These are phyloP conservation scores for Alauda arvensis DNA, from an alignment of 2,797 vertebrate genomes.

Conservation along the genomic window DNA sequence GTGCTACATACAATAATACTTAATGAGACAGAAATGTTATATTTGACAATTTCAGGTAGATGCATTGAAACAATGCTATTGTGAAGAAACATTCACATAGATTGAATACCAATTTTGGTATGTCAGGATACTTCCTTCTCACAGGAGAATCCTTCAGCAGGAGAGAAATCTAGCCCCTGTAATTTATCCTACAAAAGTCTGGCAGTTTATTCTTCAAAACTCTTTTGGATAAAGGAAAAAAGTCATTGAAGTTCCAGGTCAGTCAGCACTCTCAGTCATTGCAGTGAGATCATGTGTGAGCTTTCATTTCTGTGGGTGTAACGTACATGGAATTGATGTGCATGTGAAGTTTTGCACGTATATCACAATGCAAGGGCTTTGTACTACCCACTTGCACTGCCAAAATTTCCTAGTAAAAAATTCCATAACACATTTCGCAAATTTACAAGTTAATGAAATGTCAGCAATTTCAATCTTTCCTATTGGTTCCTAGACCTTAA, in stretches of 20 bases:
- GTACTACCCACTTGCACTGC: background rate
- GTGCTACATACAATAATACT: background rate
- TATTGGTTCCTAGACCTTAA: background rate
- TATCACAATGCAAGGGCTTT: background rate
- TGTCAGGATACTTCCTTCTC: background rate
- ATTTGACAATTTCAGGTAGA: background rate
- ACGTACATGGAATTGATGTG: fast-evolving
- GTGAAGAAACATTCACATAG: background rate
- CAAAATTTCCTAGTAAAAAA: background rate
- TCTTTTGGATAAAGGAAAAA: background rate
- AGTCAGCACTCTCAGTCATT: background rate
- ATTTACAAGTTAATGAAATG: constrained; percentile 1
- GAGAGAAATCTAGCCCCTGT: background rate
- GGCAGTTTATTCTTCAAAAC: background rate
- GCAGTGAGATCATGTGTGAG: background rate
- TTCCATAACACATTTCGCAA: background rate
- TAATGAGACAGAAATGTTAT: background rate
- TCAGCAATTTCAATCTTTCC: background rate
- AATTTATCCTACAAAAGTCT: background rate
- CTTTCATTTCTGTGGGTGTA: background rate
- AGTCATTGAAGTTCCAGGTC: background rate
- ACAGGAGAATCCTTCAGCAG: background rate
- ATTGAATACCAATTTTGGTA: background rate
- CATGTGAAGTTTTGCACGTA: background rate
- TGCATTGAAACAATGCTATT: background rate